Evolutionary conservation across 2,113 vertebrate species (phyloP), one percentile per base, ranked within the genome.

Genomic region (Poeciliopsis retropinna): DNA sequence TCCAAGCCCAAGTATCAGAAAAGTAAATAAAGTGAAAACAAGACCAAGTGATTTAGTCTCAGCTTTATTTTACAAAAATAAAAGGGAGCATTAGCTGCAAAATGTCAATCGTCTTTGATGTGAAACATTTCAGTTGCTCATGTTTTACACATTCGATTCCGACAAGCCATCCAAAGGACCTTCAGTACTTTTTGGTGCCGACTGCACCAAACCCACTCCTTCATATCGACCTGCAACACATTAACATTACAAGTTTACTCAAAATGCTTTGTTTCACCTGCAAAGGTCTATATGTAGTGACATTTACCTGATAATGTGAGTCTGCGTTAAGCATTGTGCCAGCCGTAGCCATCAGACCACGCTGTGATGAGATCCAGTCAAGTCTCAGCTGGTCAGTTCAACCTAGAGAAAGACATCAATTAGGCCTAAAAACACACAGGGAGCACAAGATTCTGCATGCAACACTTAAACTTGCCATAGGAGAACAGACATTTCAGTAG

Each of bases 361-460:
- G 2, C 32, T 37, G 19, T 5, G 30, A 65, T 4, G 61, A 68
- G 73, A 76, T 83, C 79, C 30, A 84, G 28, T 57, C 51, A 57
- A 44, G 47, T 34, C 34, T 69, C 70, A 11, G 6, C 27, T 57
- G 10, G 70, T 80, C 84, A 31, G 60, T 25, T 93, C 79, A 92
- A 3, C 76, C 92, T 93, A 81, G 12, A 88, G 74, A 88, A 63
- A 87, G 67, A 85, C 54, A 89, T 76, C n/a, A 31, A 78, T 90
- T 87, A 88, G 64, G 30, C 15, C 30, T 30, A 25, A 64, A 57
- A 83, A 74, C 6, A 13, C 14, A 28, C 47, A 60, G 27, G 54
- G 2, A 15, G 57, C 60, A 79, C 11, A 72, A 32, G 4, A 51
- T 72, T 62, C 8, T 69, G 87, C 90, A 93, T 93, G 92, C 92